These are phyloP conservation scores for Ophiothrix spiculata DNA, from an alignment of 35 echinoderm and acorn worm species.

Conservation along the genomic window DNA sequence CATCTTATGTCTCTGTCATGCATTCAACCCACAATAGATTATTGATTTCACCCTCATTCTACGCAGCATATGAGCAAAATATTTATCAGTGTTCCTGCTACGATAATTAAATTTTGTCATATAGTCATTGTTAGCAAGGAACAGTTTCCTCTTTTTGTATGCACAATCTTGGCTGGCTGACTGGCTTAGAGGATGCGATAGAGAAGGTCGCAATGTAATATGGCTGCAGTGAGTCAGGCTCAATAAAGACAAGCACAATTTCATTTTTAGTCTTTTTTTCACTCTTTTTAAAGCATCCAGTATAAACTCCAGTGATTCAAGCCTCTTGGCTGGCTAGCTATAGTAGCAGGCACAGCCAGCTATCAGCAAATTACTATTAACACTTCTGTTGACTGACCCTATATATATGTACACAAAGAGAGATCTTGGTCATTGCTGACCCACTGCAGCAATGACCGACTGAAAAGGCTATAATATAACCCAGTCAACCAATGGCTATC, in stretches of 20 bases:
- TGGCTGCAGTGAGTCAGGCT: neutral
- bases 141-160: neutral
- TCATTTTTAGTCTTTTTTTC: neutral
- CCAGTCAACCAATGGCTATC: too few species aligned
- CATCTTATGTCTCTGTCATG: neutral
- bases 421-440: neutral
- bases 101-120: slow-evolving; percentile 17
- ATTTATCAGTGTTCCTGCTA: slow-evolving; percentile 7
- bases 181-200: neutral
- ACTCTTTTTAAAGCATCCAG: too few species aligned
- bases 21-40: slow-evolving; percentile 1
- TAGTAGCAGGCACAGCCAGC: too few species aligned
- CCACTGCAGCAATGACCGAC: too few species aligned
- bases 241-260: neutral
- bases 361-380: neutral
- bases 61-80: slow-evolving; percentile 1
- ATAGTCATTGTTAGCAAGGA: neutral
- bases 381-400: neutral
- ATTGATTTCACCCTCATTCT: slow-evolving; percentile 12
- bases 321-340: too few species aligned
- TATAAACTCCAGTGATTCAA: neutral
- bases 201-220: neutral
- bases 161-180: neutral
- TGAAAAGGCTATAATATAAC: too few species aligned
- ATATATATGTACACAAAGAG: neutral